Percentiles rank a stretch among this genome's conserved stretches.
Evolutionary conservation across 2,888 invertebrate genomes (phyloP).

Genomic region (Embidobia sp.): DNA sequence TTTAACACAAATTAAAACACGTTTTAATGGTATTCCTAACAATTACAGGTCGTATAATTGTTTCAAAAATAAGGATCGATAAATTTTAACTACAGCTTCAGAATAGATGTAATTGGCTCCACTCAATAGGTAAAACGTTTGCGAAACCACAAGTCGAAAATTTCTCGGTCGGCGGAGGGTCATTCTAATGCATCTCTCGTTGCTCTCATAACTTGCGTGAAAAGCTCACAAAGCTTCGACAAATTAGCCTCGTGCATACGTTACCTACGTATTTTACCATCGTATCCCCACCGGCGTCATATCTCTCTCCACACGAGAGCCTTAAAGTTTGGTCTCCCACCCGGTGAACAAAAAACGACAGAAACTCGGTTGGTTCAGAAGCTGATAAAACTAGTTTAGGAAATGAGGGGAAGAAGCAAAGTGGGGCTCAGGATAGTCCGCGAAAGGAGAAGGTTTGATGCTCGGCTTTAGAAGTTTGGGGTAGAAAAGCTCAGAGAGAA

Average conservation of each 20-base stretch:
- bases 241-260: conserved; percentile 79
- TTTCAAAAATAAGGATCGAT: conserved; percentile 14
- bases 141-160: conserved; percentile 37
- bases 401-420: conserved; percentile 48
- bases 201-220: conserved; percentile 75
- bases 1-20: no score
- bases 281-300: conserved; percentile 26
- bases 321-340: conserved; percentile 53
- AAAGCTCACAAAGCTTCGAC: conserved; percentile 78
- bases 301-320: conserved; percentile 28
- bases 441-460: conserved; percentile 43
- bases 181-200: conserved; percentile 64
- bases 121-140: conserved; percentile 9
- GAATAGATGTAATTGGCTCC: conserved; percentile 20
- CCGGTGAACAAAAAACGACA: conserved; percentile 32
- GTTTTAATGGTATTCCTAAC: no score
- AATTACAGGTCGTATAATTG: no score
- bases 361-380: conserved; percentile 56
- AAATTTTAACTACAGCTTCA: background rate
- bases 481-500: conserved; percentile 68
- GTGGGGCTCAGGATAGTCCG: conserved; percentile 50
- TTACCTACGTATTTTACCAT: conserved; percentile 72
- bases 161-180: conserved; percentile 12
- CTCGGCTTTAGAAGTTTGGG: conserved; percentile 50
- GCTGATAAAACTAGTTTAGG: conserved; percentile 53